Evolutionary conservation across 1,140 invertebrate species (phyloP).

Genomic region (Argopecten irradians): DNA sequence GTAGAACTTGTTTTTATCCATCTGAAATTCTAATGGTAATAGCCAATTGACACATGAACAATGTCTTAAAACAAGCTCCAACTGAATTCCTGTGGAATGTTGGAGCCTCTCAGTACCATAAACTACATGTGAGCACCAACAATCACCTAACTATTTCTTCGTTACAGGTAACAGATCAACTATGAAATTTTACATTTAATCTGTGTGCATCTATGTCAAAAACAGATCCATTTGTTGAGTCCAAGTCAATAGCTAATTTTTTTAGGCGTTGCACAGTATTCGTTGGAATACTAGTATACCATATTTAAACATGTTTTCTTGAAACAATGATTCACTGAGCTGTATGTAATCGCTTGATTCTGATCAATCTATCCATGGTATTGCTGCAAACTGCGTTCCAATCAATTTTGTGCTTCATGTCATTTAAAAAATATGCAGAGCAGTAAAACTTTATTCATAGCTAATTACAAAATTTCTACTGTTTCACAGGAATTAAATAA

Average conservation of each 20-base stretch:
- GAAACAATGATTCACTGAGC: neutral
- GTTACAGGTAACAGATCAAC: neutral
- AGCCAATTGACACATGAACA: neutral
- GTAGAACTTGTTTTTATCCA: neutral
- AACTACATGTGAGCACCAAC: neutral
- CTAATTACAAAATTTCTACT: neutral
- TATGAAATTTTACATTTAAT: neutral
- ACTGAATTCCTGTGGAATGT: too few species aligned
- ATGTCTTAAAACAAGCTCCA: neutral
- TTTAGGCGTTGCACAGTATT: neutral
- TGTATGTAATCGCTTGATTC: neutral
- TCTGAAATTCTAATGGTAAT: neutral
- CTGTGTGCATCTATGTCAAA: conserved; percentile 21
- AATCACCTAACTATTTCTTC: neutral
- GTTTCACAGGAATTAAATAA: neutral
- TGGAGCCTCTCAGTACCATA: neutral
- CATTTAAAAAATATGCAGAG: neutral
- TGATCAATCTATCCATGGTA: neutral
- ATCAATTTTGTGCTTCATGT: conserved; percentile 18
- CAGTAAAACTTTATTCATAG: neutral
- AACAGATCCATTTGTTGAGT: neutral
- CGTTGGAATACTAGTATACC: conserved; percentile 19
- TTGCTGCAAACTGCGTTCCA: conserved; percentile 8
- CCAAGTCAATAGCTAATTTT: neutral
- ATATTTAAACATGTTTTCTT: conserved; percentile 4